These are phyloP conservation scores for Hypolimnas misippus DNA, from an alignment of 2,888 invertebrate species.

Conservation along the genomic window DNA sequence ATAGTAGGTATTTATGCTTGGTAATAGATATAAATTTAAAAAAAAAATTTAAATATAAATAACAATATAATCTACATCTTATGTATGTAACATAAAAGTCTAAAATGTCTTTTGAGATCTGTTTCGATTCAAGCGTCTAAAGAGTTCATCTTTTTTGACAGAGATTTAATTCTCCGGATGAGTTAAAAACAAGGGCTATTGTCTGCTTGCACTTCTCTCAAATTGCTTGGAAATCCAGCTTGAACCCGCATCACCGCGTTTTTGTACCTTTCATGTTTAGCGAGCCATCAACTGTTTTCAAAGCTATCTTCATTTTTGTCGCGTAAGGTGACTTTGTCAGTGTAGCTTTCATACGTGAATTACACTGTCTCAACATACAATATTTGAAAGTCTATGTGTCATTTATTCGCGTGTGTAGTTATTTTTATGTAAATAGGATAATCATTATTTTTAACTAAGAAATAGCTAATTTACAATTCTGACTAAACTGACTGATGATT, in stretches of 20 bases:
- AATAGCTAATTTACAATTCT: too few relatives aligned
- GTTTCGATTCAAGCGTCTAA: conserved; percentile 7
- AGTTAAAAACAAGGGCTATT: conserved; percentile 19
- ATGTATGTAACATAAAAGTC: background rate
- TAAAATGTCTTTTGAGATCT: background rate
- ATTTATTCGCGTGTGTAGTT: background rate
- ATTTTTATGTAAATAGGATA: background rate
- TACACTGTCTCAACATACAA: background rate
- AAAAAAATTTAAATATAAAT: background rate
- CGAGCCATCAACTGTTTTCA: conserved; percentile 7
- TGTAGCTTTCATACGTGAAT: conserved; percentile 2
- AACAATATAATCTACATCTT: background rate
- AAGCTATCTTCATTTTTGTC: conserved; percentile 3
- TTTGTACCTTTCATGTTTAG: conserved; percentile 14
- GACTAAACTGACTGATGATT: too few relatives aligned
- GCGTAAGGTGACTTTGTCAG: background rate
- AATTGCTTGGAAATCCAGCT: conserved; percentile 17
- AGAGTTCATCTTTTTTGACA: conserved; percentile 17
- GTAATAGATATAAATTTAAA: too few relatives aligned
- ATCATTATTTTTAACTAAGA: too few relatives aligned
- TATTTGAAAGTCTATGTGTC: background rate
- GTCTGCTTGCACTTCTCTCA: conserved; percentile 18
- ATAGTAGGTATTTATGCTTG: too few relatives aligned
- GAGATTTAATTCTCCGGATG: conserved; percentile 5
- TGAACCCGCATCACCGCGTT: conserved; percentile 5